phyloP scores from a whole-genome alignment of 2,797 vertebrate genomes.

The Poecilia wingei region DNA sequence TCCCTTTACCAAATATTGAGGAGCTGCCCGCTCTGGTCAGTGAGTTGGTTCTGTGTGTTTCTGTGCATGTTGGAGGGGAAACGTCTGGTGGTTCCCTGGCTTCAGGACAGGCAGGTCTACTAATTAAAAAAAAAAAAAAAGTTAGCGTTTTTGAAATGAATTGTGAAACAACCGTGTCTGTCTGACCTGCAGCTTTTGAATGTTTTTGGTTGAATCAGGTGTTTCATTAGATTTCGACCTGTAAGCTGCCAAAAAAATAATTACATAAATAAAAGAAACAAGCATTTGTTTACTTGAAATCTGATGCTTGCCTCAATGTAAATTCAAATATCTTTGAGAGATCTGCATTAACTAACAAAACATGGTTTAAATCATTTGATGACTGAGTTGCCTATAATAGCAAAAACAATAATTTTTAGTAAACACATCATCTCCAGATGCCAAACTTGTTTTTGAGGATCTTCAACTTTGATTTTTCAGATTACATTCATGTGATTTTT shows the following conservation, averaged over 20 bases:
- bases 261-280: background rate
- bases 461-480: background rate
- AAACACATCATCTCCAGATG: background rate
- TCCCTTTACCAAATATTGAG: slow-evolving; percentile 98
- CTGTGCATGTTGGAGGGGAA: slow-evolving; percentile 62
- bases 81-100: slow-evolving; percentile 39
- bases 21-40: slow-evolving; percentile 98
- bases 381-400: background rate
- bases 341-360: background rate
- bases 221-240: background rate
- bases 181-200: background rate
- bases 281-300: background rate
- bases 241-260: background rate
- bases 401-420: background rate
- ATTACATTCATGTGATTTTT: background rate
- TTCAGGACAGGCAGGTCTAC: background rate
- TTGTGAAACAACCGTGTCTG: background rate
- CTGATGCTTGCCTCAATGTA: background rate
- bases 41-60: slow-evolving; percentile 78
- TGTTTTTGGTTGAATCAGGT: background rate
- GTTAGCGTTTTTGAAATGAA: background rate
- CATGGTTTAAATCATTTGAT: background rate
- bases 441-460: background rate
- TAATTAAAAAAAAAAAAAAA: background rate
- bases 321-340: background rate